Evolutionary conservation across 2,888 invertebrate species (phyloP), one percentile per base, ranked within the genome.

Genomic region (Eupsilia transversa): DNA sequence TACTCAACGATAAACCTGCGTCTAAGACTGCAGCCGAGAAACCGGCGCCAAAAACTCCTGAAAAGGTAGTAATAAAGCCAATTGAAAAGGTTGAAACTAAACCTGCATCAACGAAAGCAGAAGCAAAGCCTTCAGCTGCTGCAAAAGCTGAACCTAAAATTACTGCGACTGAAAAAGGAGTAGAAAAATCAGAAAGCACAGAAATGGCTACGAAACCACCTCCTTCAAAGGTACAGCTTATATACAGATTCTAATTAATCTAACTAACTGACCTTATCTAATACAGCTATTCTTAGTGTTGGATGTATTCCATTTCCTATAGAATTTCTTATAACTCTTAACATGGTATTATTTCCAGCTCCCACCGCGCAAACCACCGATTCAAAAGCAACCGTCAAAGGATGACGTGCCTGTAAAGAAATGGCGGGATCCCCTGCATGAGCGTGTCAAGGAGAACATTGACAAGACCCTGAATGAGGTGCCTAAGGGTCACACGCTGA

Each of bases 401-500:
- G 96, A 96, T 81, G 96, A 96, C 69, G 90, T 91, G 4, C 93
- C 93, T 33, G 92, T 95, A 43, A 96, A 96, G 88, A 96, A 96
- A 92, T 96, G 96, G 96, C 93, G 96, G 75, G 96, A 96, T 75
- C 96, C 96, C 14, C 90, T 96, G 33, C 95, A 95, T 83, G 96
- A 96, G 83, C 93, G 96, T 64, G 96, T 96, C 49, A 96, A 96
- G 89, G 96, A 96, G 72, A 96, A 96, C 80, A 96, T 96, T 73
- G 96, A 96, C 88, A 96, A 96, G 88, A 96, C 96, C 33, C 87
- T 96, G 49, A 94, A 96, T 84, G 96, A 96, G 79, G 89, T 93
- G 33, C 96, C 96, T 2, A 96, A 96, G 86, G 96, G 96, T 66
- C 96, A 96, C 86, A 96, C 96, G 9, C 91, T 96, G 61, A 96